Conservation (phyloP, 2,113 vertebrate species). For the Muntiacus reevesi region DNA sequence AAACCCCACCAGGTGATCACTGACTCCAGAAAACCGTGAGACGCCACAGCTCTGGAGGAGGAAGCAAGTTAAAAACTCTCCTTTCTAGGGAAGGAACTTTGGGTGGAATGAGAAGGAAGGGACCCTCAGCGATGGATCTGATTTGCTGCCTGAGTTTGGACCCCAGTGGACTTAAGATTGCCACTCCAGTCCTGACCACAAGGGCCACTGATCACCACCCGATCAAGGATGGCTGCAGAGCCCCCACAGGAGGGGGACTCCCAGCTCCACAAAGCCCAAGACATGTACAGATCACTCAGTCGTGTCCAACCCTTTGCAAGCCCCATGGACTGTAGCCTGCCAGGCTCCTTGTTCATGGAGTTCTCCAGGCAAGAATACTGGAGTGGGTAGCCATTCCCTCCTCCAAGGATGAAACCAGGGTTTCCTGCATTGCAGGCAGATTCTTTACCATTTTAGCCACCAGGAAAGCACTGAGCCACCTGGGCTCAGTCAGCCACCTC, state of each 20-base stretch:
- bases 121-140: no score
- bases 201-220: not conserved
- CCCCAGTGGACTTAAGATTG: not conserved
- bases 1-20: not conserved
- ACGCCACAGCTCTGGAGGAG: not conserved
- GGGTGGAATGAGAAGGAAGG: not conserved
- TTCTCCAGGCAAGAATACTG: not conserved
- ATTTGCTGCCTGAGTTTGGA: not conserved
- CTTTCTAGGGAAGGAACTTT: not conserved
- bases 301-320: not conserved
- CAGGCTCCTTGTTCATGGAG: not conserved
- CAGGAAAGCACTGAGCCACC: not conserved
- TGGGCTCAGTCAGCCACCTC: not conserved
- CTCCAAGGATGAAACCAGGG: not conserved
- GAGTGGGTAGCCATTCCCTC: not conserved
- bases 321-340: not conserved
- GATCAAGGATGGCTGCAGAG: not conserved
- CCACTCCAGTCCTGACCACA: not conserved
- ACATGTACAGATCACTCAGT: not conserved
- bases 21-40: not conserved
- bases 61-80: not conserved
- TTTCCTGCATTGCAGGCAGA: not conserved
- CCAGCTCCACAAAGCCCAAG: not conserved
- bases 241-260: accelerated
- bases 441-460: not conserved